Evolutionary conservation across 2,888 invertebrate species (phyloP).

Genomic region (Eurytoma californica): DNA sequence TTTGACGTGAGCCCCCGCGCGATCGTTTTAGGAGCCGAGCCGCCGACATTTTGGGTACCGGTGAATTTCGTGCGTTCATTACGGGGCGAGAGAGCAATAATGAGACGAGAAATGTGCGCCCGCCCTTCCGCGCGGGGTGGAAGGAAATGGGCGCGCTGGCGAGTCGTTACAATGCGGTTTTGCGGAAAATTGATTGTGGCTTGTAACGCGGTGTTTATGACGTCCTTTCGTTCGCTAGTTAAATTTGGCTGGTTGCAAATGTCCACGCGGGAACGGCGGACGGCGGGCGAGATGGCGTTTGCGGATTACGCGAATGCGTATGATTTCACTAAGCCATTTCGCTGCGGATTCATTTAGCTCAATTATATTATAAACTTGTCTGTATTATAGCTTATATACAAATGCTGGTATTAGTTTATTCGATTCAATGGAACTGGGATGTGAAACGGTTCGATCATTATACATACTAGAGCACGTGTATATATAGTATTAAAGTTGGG

Average conservation of each 20-base stretch:
- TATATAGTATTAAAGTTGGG: too few species aligned
- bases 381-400: too few species aligned
- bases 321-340: too few species aligned
- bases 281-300: background rate
- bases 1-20: slow-evolving; percentile 7
- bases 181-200: slow-evolving; percentile 50
- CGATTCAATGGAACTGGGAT: too few species aligned
- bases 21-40: background rate
- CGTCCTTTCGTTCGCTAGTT: slow-evolving; percentile 32
- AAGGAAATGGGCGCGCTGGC: slow-evolving; percentile 12
- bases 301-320: slow-evolving; percentile 2
- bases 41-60: slow-evolving; percentile 1
- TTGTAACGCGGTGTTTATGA: slow-evolving; percentile 49
- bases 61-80: slow-evolving; percentile 38
- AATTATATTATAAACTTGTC: too few species aligned
- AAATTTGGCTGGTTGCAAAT: slow-evolving; percentile 9
- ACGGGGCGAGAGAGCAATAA: slow-evolving; percentile 40
- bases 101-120: slow-evolving; percentile 39
- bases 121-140: background rate
- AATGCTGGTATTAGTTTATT: too few species aligned
- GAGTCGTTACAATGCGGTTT: slow-evolving; percentile 44
- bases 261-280: background rate
- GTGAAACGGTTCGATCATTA: too few species aligned
- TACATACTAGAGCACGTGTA: too few species aligned
- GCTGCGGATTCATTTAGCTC: too few species aligned